Evolutionary conservation across 2,113 vertebrate species (phyloP), one percentile per base, ranked within the genome.

Genomic region (Urocolius indicus): DNA sequence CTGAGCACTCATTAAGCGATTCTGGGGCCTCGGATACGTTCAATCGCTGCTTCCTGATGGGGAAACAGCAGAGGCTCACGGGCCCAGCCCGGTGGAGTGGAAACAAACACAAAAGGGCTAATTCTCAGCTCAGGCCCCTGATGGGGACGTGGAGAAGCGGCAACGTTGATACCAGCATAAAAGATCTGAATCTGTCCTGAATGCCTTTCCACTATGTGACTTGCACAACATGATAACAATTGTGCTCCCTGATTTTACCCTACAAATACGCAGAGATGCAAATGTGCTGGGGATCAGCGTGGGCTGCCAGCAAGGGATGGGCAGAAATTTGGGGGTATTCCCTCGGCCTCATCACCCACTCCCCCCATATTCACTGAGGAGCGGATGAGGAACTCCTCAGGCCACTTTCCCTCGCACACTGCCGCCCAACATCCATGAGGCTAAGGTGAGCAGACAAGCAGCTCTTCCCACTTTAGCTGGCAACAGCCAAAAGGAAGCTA

Each of bases 1-100:
- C 88, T 55, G 90, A 94, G 82, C 91, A 83, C 95, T 96, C 94
- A 89, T 96, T 96, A 95, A 96, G 94, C 69, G 93, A 57, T 95
- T 95, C 94, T 94, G 87, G 75, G 75, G 89, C 13, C 1, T 90
- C 96, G 23, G 4, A 91, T 90, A 83, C 46, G 1, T 95, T 94
- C 82, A 93, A 93, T 95, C 82, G 79, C 4, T 81, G 86, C 93
- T 95, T 96, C 95, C 94, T 93, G 93, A 83, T 45, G 82, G 89
- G 92, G 79, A 91, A 91, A 77, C 91, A 92, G 90, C 90, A 90
- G 91, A 94, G 78, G 79, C 86, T 86, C 29, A 17, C 69, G 16
- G 66, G 16, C 80, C 73, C 87, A 27, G 63, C 82, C 79, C 2
- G 1, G 51, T 24, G 43, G 3, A 87, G 54, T 41, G 67, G 87